Evolutionary conservation across 2,888 invertebrate species (phyloP).

Genomic region (Sipha maydis): DNA sequence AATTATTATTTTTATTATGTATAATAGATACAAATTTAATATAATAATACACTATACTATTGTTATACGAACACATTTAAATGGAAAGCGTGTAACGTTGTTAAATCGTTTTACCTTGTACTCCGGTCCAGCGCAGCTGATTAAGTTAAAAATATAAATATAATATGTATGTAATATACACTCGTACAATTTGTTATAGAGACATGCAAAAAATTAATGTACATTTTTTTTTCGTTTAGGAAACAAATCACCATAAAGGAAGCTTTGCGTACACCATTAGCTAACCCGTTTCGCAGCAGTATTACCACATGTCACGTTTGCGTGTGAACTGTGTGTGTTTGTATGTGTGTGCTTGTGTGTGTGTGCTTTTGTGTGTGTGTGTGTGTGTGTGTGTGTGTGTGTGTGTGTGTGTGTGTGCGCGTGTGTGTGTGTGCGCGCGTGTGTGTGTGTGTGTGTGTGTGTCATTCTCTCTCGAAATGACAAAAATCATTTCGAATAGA

Average conservation of each 20-base stretch:
- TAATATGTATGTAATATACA: not conserved
- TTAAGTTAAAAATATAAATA: slow-evolving; percentile 11
- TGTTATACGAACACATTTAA: slow-evolving; percentile 10
- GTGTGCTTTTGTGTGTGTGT: too few relatives aligned
- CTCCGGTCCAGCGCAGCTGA: slow-evolving; percentile 16
- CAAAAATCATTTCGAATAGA: not conserved
- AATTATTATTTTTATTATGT: not conserved
- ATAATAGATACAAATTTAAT: not conserved
- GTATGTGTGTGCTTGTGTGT: not conserved
- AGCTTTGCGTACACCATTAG: slow-evolving; percentile 40
- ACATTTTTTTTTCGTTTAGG: not conserved
- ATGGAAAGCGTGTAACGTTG: slow-evolving; percentile 28
- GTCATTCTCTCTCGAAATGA: not conserved
- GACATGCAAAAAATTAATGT: slow-evolving; percentile 12
- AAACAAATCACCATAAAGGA: slow-evolving; percentile 56
- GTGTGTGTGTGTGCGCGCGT: not conserved
- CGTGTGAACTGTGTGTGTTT: not conserved
- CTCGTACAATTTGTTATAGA: slow-evolving; percentile 18
- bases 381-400: not conserved
- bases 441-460: not conserved
- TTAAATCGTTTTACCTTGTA: slow-evolving; percentile 45
- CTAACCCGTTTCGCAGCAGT: slow-evolving; percentile 17
- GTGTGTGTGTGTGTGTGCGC: not conserved
- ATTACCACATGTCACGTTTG: slow-evolving; percentile 10
- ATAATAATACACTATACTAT: not conserved